These are phyloP conservation scores for Strigamia crassipes DNA, from an alignment of 2,888 invertebrate genomes.

Conservation along the genomic window DNA sequence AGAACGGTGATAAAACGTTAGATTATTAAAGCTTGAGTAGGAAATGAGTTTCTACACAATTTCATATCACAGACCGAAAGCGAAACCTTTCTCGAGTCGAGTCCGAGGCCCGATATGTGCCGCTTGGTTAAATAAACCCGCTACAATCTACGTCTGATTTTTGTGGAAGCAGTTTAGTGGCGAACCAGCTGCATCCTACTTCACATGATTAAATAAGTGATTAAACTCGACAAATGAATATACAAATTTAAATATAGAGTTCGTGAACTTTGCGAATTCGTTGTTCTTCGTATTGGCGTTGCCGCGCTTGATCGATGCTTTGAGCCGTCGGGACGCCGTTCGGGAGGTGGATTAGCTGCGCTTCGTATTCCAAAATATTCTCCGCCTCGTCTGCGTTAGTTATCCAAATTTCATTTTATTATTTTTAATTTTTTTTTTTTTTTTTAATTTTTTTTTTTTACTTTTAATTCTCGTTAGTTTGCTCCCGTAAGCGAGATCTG, in stretches of 20 bases:
- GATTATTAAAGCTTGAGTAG: slow-evolving; percentile 1
- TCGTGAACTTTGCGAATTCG: slow-evolving; percentile 52
- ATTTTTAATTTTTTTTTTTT: neutral
- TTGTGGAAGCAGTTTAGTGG: slow-evolving; percentile 14
- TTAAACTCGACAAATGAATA: neutral
- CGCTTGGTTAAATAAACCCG: neutral
- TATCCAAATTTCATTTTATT: neutral
- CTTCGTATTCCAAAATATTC: slow-evolving; percentile 76
- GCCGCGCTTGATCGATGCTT: slow-evolving; percentile 70
- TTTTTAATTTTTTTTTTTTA: slow-evolving; percentile 56
- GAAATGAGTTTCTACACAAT: neutral
- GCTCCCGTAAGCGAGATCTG: slow-evolving; percentile 77
- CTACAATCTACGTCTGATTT: neutral
- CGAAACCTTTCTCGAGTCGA: neutral
- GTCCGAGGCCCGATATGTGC: slow-evolving; percentile 1
- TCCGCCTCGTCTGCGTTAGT: slow-evolving; percentile 74
- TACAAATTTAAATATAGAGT: slow-evolving; percentile 51
- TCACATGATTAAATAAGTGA: slow-evolving; percentile 33
- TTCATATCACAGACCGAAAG: slow-evolving; percentile 18
- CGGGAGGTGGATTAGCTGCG: slow-evolving; percentile 71
- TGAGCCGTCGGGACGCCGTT: slow-evolving; percentile 75
- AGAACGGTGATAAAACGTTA: neutral
- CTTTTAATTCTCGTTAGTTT: slow-evolving; percentile 76
- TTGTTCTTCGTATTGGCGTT: slow-evolving; percentile 67
- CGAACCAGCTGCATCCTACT: neutral